These are phyloP conservation scores for Acridotheres tristis DNA, from an alignment of 2,797 vertebrate genomes.

Conservation along the genomic window DNA sequence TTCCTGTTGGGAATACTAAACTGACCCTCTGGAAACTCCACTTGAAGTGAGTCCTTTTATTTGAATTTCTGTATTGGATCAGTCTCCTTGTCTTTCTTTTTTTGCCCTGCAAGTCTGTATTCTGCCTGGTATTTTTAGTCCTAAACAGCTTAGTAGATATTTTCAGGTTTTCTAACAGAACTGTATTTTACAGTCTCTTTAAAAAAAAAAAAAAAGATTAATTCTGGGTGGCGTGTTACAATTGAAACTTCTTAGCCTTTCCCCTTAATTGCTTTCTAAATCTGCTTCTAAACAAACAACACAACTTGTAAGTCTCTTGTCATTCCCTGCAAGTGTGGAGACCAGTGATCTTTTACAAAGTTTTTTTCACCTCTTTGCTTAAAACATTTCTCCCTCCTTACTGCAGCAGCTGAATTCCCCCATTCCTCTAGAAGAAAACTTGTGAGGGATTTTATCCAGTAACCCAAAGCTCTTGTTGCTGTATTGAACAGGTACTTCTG, in stretches of 20 bases:
- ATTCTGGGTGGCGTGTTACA: not conserved
- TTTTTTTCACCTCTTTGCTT: fast-evolving
- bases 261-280: not conserved
- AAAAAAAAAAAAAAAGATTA: not conserved
- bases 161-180: not conserved
- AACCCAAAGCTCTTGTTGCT: not conserved
- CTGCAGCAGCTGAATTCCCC: not conserved
- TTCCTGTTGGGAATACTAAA: not conserved
- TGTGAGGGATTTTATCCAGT: not conserved
- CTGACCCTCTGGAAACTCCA: not conserved
- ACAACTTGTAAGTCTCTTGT: not conserved
- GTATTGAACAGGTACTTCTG: not conserved
- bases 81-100: not conserved
- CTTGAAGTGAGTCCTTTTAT: not conserved
- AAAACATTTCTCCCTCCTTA: not conserved
- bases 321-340: not conserved
- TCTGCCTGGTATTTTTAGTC: not conserved
- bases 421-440: not conserved
- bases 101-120: not conserved
- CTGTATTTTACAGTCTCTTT: not conserved
- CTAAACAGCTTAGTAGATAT: not conserved
- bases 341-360: not conserved
- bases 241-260: not conserved
- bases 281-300: not conserved
- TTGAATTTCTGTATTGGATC: not conserved